phyloP scores from a whole-genome alignment of 2,888 invertebrate species.

The Bursaphelenchus okinawaensis region DNA sequence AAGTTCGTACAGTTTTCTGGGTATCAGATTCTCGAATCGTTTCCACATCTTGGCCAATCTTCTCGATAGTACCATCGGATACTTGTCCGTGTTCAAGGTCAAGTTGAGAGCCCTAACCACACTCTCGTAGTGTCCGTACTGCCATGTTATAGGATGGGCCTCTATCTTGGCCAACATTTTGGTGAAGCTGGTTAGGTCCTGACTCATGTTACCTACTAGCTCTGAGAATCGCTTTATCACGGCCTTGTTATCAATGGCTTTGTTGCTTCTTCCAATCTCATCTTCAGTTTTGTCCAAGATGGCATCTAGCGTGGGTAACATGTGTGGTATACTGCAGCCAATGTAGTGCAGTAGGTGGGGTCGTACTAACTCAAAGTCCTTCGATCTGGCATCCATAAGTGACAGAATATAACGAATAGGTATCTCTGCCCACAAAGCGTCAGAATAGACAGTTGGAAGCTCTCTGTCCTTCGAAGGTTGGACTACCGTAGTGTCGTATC shows the following conservation, averaged over 20 bases:
- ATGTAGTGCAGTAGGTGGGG: constrained; percentile 15
- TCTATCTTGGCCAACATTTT: neutral
- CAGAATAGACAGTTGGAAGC: constrained; percentile 23
- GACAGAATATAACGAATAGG: constrained; percentile 29
- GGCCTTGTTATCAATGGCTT: neutral
- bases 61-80: constrained; percentile 4
- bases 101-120: constrained; percentile 16
- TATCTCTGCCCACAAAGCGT: constrained; percentile 28
- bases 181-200: neutral
- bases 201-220: neutral
- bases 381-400: constrained; percentile 19
- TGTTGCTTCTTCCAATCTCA: neutral
- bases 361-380: constrained; percentile 26
- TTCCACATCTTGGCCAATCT: constrained; percentile 23
- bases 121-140: constrained; percentile 18
- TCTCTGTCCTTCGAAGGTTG: neutral
- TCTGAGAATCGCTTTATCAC: neutral
- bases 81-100: constrained; percentile 14
- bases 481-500: constrained; percentile 15
- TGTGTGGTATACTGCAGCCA: constrained; percentile 21
- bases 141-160: constrained; percentile 20
- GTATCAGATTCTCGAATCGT: constrained; percentile 29
- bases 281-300: constrained; percentile 14
- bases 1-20: constrained; percentile 30
- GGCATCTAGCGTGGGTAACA: constrained; percentile 23